Evolutionary conservation across 2,888 invertebrate species (phyloP), one percentile per base, ranked within the genome.

Genomic region (Vesta saturnalis): DNA sequence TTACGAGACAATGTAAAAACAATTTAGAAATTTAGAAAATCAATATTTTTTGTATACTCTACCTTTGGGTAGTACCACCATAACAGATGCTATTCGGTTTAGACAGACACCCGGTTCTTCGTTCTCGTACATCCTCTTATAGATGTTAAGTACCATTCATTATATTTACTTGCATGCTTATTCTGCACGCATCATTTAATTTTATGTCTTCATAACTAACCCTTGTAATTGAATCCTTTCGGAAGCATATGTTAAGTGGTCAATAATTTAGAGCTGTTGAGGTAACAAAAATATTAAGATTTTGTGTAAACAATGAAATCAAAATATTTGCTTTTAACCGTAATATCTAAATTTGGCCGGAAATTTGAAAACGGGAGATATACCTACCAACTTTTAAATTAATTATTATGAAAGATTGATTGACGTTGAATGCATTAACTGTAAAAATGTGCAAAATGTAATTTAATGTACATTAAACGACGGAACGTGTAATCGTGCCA

Each of bases 161-260:
- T 74, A 72, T 71, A 72, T 69, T 67, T 70, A 72, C 70, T 74
- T 72, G 72, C 72, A 73, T 70, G 72, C 70, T 71, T 73, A 72
- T 72, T 72, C 65, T 60, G 64, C 66, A 64, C 67, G 68, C 67
- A 67, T 67, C 69, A 70, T 70, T 73, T 71, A 74, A 75, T 75
- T 75, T 75, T 73, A 75, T 69, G 71, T 74, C 72, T 75, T 75
- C 75, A 75, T 75, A 73, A 61, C 55, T 16, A 16, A 47, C 63
- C 54, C 63, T 63, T 63, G 67, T 67, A 67, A 67, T 55, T 60
- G 67, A 67, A 67, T 63, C 63, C 47, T 46, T 62, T 19, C 14
- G 43, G 47, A 15, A 66, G 55, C 65, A 66, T 66, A 60, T 66
- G 65, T 35, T 60, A 60, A 43, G 30, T 66, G 55, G 65, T 39